Conservation (phyloP, 2,888 invertebrate species). For the Tuberolachnus salignus region DNA sequence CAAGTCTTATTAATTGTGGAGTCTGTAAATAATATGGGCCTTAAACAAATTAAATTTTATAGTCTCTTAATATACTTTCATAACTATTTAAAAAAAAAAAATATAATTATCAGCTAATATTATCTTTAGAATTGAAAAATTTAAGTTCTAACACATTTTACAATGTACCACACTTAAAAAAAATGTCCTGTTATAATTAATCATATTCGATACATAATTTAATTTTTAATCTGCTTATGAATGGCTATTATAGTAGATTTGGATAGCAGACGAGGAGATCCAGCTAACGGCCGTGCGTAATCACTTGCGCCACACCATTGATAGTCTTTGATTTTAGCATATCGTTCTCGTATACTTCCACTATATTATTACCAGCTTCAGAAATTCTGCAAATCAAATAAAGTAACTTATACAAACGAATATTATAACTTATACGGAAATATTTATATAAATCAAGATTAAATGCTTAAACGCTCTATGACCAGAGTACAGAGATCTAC, state of each 20-base stretch:
- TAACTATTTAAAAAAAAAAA: constrained; percentile 40
- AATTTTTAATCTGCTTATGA: constrained; percentile 15
- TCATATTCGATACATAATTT: constrained; percentile 21
- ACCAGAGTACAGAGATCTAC: constrained; percentile 62
- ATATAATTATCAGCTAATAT: constrained; percentile 30
- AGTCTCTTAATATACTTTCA: constrained; percentile 29
- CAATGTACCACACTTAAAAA: constrained; percentile 33
- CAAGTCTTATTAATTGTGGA: constrained; percentile 56
- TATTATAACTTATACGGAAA: not conserved
- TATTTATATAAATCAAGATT: not conserved
- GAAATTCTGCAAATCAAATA: constrained; percentile 71
- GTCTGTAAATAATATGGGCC: constrained; percentile 50
- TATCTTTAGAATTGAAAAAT: constrained; percentile 43
- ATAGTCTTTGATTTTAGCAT: constrained; percentile 95
- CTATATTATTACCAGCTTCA: constrained; percentile 95
- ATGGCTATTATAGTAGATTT: constrained; percentile 37
- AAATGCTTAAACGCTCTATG: not conserved
- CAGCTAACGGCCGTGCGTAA: constrained; percentile 65
- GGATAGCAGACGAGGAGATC: constrained; percentile 42
- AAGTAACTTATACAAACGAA: not conserved
- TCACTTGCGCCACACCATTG: constrained; percentile 90
- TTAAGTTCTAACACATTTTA: constrained; percentile 44
- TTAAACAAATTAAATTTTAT: constrained; percentile 38
- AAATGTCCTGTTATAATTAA: constrained; percentile 3
- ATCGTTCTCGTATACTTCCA: constrained; percentile 95